A percentile compares a stretch with the other conserved stretches of the same genome.
These are phyloP conservation scores for Stichopus horrens DNA, from an alignment of 53 echinoderm and acorn worm species.

Conservation along the genomic window DNA sequence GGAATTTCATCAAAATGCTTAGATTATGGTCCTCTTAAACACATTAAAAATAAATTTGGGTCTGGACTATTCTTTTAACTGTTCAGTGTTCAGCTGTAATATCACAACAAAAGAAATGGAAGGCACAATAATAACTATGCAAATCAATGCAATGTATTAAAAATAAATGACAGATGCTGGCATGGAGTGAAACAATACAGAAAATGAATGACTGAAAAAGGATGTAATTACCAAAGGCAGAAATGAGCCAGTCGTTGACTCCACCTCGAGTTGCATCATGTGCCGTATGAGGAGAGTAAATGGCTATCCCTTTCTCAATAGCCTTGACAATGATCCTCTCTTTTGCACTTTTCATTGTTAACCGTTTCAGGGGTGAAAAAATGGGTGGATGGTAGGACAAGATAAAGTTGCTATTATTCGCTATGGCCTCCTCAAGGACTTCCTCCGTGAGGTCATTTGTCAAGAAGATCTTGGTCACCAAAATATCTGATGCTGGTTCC, in stretches of 20 bases:
- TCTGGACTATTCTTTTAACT: no score
- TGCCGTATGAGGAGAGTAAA: constrained; percentile 87
- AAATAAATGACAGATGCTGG: no score
- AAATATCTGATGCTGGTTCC: constrained; percentile 78
- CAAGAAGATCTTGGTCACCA: constrained; percentile 67
- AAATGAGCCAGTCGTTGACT: constrained; percentile 81
- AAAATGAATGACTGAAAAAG: no score
- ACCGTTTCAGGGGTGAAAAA: constrained; percentile 76
- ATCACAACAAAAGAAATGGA: no score
- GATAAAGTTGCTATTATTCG: constrained; percentile 63
- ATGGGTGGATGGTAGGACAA: constrained; percentile 96
- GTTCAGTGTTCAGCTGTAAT: no score
- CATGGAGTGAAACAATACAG: no score
- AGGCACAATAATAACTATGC: no score
- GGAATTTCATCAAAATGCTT: no score
- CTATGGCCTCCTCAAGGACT: constrained; percentile 77
- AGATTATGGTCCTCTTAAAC: no score
- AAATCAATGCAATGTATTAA: no score
- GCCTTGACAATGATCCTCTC: constrained; percentile 82
- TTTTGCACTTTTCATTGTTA: constrained; percentile 78
- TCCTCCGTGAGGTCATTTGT: constrained; percentile 89
- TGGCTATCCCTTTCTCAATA: constrained; percentile 80
- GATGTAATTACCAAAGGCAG: constrained; percentile 53
- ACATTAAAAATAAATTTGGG: no score
- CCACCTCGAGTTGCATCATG: constrained; percentile 83